phyloP scores from a whole-genome alignment of 2,888 invertebrate species.

The Boloria euphrosyne region DNA sequence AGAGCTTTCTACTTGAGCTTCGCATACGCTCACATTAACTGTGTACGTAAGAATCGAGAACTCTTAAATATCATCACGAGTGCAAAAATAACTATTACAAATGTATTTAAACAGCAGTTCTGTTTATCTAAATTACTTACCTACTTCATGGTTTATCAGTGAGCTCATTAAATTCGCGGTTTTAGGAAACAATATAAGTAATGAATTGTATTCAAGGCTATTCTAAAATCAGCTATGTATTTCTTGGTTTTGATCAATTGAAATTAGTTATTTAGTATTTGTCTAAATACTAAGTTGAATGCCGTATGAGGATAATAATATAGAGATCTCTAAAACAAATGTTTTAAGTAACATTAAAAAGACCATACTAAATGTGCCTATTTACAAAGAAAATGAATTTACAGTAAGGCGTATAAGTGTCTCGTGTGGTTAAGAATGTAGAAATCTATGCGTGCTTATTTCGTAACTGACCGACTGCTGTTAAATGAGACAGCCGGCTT shows the following conservation, averaged over 20 bases:
- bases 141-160: constrained; percentile 15
- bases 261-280: neutral
- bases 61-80: constrained; percentile 1
- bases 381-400: constrained; percentile 10
- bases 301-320: neutral
- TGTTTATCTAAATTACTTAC: constrained; percentile 26
- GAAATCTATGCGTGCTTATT: constrained; percentile 28
- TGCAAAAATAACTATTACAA: constrained; percentile 20
- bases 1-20: constrained; percentile 3
- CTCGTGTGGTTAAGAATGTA: constrained; percentile 28
- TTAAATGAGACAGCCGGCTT: constrained; percentile 24
- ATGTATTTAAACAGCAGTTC: constrained; percentile 20
- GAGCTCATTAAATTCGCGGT: constrained; percentile 14
- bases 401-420: constrained; percentile 20
- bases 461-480: constrained; percentile 28
- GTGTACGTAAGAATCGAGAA: constrained; percentile 4
- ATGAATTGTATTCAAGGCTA: constrained; percentile 8
- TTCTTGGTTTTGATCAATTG: constrained; percentile 2
- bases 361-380: neutral
- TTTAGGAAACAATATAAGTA: constrained; percentile 19
- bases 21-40: constrained; percentile 1
- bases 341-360: neutral
- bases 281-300: no score
- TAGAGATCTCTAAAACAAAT: neutral
- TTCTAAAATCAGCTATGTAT: neutral